Evolutionary conservation across 1,140 invertebrate genomes (phyloP), one percentile per base, ranked within the genome.

Genomic region (Patella vulgata): DNA sequence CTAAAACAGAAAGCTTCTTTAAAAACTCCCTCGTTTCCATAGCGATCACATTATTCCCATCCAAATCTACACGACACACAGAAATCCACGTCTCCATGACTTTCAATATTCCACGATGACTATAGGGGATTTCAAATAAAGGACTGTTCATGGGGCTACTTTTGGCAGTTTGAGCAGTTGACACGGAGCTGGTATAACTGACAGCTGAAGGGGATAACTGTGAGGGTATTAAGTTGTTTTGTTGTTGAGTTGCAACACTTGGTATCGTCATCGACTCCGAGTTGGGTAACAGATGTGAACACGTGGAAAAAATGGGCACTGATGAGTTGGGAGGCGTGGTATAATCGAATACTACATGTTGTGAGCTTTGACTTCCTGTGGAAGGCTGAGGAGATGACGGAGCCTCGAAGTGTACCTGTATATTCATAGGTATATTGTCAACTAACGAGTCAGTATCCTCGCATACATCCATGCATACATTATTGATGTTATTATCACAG

Each of bases 1-100:
- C 82, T 30, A 82, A 76, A 5, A 75, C 73, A n/a, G 80, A 75
- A 48, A 82, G 66, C 56, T 79, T 79, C 46, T 74, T 71, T 4
- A 84, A 68, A 61, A 83, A 83, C 30, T 83, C 80, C 36, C 73
- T 70, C 63, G 81, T 81, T 59, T 84, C 82, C 48, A 78, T 62
- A 11, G 75, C 74, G 47, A 82, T 77, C 23, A 75, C 43, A 27
- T 66, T 63, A 47, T 70, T 72, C 44, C 75, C 76, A 52, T 82
- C 80, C 12, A 84, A 67, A 62, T 83, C 81, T 19, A 70, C 63
- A 25, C 70, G 71, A 54, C 77, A 77, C 3, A 80, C 71, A 27
- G 68, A 51, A 12, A 79, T 67, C 82, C 82, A 84, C 0, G 77
- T 78, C 59, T 84, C 80, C 17, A 84, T 71, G 3, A 81, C 74